phyloP scores from a whole-genome alignment of 2,888 invertebrate genomes.

The Crematogaster levior region DNA sequence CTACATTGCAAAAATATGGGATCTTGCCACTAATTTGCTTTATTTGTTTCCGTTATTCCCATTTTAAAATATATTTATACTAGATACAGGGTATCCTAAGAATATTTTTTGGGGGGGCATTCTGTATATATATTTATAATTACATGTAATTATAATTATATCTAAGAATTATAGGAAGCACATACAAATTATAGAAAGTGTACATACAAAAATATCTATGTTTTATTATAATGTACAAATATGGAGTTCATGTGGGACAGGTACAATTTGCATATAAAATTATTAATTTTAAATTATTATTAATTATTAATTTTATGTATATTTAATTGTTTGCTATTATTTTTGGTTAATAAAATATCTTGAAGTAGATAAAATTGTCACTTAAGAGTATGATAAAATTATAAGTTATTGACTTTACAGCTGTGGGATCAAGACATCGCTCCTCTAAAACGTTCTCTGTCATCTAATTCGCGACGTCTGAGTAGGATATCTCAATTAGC shows the following conservation, averaged over 20 bases:
- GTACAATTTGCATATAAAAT: neutral
- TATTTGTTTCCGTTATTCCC: no score
- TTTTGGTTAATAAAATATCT: conserved; percentile 37
- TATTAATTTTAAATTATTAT: no score
- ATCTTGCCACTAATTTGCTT: no score
- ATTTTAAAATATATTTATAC: no score
- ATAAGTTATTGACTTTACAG: conserved; percentile 86
- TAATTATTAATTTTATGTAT: neutral
- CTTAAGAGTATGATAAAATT: conserved; percentile 18
- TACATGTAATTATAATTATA: no score
- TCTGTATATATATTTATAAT: no score
- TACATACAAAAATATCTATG: neutral
- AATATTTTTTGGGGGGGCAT: no score
- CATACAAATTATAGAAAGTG: neutral
- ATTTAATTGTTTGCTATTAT: neutral
- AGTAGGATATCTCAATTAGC: conserved; percentile 93
- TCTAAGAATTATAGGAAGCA: conserved; percentile 10
- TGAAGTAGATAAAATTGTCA: neutral
- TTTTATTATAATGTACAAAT: conserved; percentile 14
- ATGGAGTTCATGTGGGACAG: neutral
- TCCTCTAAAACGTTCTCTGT: conserved; percentile 93
- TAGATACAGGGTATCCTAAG: no score
- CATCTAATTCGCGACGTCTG: conserved; percentile 92
- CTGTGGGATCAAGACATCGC: conserved; percentile 96
- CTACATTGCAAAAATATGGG: no score